phyloP scores from a whole-genome alignment of 2,888 invertebrate species.

The Ptychoptera contaminata region DNA sequence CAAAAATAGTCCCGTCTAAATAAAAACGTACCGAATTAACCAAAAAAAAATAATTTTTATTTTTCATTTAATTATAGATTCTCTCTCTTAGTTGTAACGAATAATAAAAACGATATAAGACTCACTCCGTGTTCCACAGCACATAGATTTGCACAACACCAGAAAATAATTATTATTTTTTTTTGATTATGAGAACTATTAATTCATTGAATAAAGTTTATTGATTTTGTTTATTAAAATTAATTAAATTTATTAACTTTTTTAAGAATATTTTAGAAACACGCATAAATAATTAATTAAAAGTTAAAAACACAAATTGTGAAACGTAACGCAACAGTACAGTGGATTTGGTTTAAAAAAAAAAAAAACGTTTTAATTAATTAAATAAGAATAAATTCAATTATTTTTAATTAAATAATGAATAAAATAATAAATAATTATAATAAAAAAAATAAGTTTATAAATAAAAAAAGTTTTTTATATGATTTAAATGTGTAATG shows the following conservation, averaged over 20 bases:
- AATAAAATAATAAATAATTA: neutral
- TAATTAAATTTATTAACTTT: neutral
- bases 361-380: neutral
- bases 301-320: too few relatives aligned
- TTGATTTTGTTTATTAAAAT: neutral
- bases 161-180: neutral
- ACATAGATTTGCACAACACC: neutral
- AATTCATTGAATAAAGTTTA: neutral
- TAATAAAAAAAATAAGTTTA: neutral
- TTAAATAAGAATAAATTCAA: neutral
- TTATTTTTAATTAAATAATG: neutral
- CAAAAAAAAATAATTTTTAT: too few relatives aligned
- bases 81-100: too few relatives aligned
- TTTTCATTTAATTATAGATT: too few relatives aligned
- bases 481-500: neutral
- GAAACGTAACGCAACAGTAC: too few relatives aligned
- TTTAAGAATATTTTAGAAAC: too few relatives aligned
- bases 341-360: too few relatives aligned
- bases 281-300: too few relatives aligned
- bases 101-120: too few relatives aligned
- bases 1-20: too few relatives aligned
- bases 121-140: neutral
- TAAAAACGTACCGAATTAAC: too few relatives aligned
- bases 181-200: neutral
- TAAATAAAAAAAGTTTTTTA: neutral